These are phyloP conservation scores for Trypoxylus dichotomus DNA, from an alignment of 1,140 invertebrate species.

Conservation along the genomic window DNA sequence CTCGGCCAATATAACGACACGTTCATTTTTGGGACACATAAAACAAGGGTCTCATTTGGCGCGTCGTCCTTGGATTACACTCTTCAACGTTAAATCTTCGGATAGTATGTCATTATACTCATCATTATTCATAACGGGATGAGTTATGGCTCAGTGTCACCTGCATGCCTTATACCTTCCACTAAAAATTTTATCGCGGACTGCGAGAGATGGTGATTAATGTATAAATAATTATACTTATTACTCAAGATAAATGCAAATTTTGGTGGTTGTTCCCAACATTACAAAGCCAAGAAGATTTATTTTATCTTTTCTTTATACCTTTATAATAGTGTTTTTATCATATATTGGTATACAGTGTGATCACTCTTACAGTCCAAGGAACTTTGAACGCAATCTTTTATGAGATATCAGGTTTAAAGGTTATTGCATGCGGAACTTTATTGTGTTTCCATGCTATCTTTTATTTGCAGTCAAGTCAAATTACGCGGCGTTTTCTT, in stretches of 20 bases:
- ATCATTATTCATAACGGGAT: neutral
- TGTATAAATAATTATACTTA: neutral
- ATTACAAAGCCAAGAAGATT: neutral
- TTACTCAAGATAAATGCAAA: neutral
- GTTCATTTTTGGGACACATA: neutral
- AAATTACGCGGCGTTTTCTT: too few relatives aligned
- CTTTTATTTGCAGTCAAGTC: too few relatives aligned
- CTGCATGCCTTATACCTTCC: neutral
- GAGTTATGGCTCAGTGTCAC: neutral
- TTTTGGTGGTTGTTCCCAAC: neutral
- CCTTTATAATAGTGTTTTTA: too few relatives aligned
- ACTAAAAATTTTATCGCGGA: neutral
- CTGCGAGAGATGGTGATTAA: neutral
- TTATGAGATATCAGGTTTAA: too few relatives aligned
- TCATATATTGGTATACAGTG: too few relatives aligned
- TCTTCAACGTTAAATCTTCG: constrained; percentile 2
- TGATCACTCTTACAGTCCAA: too few relatives aligned
- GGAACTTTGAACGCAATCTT: too few relatives aligned
- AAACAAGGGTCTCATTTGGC: constrained; percentile 1
- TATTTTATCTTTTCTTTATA: neutral
- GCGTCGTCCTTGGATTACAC: neutral
- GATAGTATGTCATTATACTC: constrained; percentile 3
- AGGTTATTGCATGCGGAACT: too few relatives aligned
- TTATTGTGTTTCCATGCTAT: too few relatives aligned
- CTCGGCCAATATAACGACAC: neutral